A percentile compares a stretch with the other conserved stretches of the same genome.
Evolutionary conservation across 2,888 invertebrate genomes (phyloP).

Genomic region (Spatulosminthurus flaviceps): DNA sequence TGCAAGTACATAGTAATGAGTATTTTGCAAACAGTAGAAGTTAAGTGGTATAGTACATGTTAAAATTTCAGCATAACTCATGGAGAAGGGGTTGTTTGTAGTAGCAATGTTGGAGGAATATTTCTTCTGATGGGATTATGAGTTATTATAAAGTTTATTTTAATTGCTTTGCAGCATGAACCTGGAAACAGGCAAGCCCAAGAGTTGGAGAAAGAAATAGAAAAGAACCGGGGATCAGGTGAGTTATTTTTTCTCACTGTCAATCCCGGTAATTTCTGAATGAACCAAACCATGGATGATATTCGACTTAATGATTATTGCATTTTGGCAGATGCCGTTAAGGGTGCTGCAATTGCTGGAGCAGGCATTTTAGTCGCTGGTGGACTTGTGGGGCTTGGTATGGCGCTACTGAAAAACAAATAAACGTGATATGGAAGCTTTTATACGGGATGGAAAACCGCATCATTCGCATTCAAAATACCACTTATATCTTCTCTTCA

Average conservation of each 20-base stretch:
- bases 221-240: slow-evolving; percentile 89
- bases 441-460: no score
- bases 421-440: not conserved
- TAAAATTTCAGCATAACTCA: no score
- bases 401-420: slow-evolving; percentile 72
- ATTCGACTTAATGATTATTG: slow-evolving; percentile 36
- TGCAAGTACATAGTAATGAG: no score
- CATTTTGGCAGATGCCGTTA: slow-evolving; percentile 76
- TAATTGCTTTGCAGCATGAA: slow-evolving; percentile 75
- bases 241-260: slow-evolving; percentile 45
- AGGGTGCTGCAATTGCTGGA: slow-evolving; percentile 89
- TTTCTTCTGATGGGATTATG: no score
- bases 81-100: no score
- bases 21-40: no score
- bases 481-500: no score
- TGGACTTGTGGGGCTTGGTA: slow-evolving; percentile 82
- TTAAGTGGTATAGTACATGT: no score
- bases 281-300: no score
- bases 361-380: slow-evolving; percentile 80
- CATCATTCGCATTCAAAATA: no score
- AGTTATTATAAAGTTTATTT: slow-evolving; percentile 27
- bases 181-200: slow-evolving; percentile 89
- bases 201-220: slow-evolving; percentile 81
- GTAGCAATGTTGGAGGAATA: no score
- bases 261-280: not conserved